Evolutionary conservation across 2,113 vertebrate species (phyloP), one percentile per base, ranked within the genome.

Genomic region (Turnix velox): DNA sequence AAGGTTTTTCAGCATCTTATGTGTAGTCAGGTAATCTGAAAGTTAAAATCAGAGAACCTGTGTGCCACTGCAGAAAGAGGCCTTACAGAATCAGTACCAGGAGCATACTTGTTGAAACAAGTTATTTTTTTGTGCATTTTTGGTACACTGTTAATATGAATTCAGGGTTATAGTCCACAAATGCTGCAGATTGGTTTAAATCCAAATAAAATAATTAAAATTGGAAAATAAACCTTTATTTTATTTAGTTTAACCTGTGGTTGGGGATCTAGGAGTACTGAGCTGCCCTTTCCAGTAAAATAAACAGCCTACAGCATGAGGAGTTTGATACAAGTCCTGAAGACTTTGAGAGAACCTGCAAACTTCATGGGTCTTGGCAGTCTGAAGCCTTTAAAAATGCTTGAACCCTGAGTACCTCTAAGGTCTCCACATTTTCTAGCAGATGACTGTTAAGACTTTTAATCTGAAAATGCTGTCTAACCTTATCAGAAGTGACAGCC

Each of bases 31-130:
- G 31, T 74, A 81, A 58, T 48, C 33, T 66, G 58, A 59, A 63
- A 75, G 40, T 39, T 82, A 20, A 46, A 84, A 46, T 1, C n/a
- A 14, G n/a, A 62, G 55, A 4, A 42, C 9, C 22, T 74, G 12
- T 74, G 12, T 77, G 17, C 42, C 71, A 4, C 18, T 33, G 27
- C 49, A 66, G 55, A 23, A 10, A 43, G n/a, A 43, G 52, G 16
- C 11, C 18, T 33, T 57, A 42, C 2, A 58, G 37, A 84, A 63
- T 37, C 23, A 8, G 3, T 45, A 20, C 0, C 0, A 58, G 10
- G 25, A n/a, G 31, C 20, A 30, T 7, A 1, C 3, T 13, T 72
- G 18, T 10, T 71, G 52, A 77, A 61, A 43, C 2, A 28, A 39
- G 7, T 54, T 27, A 4, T 10, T 28, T 61, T 48, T 31, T 30